A percentile compares a stretch with the other conserved stretches of the same genome.
Conservation (phyloP, 2,113 vertebrate species). For the Cyanoderma ruficeps region DNA sequence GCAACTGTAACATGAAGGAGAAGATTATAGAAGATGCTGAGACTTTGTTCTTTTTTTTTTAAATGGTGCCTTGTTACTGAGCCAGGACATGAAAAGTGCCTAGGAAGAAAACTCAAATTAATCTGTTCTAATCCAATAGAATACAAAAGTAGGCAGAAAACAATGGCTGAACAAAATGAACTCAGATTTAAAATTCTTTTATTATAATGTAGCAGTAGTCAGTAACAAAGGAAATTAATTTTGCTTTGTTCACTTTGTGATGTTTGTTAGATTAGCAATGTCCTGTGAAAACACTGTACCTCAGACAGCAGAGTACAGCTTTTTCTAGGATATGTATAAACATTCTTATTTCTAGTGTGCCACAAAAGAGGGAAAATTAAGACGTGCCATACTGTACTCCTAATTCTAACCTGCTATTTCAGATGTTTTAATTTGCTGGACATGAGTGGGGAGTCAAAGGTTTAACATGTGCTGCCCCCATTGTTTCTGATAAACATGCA, state of each 20-base stretch:
- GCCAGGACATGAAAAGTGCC: not conserved
- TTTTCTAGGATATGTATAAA: not conserved
- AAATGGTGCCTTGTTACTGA: constrained; percentile 1
- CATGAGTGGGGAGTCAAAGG: not conserved
- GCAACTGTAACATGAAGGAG: constrained; percentile 9
- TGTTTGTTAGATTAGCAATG: not conserved
- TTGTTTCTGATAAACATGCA: not conserved
- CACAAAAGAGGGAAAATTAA: not conserved
- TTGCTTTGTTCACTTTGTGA: not conserved
- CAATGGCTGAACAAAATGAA: not conserved
- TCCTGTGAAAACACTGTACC: not conserved
- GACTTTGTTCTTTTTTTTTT: not conserved
- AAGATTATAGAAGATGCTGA: constrained; percentile 2
- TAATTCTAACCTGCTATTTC: not conserved
- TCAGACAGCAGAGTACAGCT: not conserved
- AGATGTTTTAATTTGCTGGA: not conserved
- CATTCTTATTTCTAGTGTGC: not conserved
- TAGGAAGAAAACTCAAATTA: constrained; percentile 22
- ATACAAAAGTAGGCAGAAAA: constrained; percentile 21
- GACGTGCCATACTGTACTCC: not conserved
- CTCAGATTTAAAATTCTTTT: not conserved
- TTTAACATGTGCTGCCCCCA: not conserved
- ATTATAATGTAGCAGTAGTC: not conserved
- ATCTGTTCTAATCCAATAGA: constrained; percentile 11
- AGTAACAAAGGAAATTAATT: constrained; percentile 26